Conservation (phyloP, 2,113 vertebrate species). For the Acanthisitta chloris region DNA sequence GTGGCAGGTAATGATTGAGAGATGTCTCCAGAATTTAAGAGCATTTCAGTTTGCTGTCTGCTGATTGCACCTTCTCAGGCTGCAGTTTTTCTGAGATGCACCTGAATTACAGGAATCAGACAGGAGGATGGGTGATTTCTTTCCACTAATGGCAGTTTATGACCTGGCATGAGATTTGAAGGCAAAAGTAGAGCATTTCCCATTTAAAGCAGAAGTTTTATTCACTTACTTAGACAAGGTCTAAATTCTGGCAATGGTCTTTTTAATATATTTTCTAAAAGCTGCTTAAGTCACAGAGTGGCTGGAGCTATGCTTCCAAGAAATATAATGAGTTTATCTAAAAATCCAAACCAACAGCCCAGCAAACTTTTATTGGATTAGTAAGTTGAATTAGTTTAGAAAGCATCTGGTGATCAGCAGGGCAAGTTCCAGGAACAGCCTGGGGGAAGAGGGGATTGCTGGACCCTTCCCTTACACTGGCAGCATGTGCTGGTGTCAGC, state of each 20-base stretch:
- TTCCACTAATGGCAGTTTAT: background rate
- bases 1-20: background rate
- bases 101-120: background rate
- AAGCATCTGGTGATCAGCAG: background rate
- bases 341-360: rapidly evolving
- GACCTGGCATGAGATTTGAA: background rate
- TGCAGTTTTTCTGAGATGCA: background rate
- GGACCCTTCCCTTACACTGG: background rate
- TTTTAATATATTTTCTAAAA: background rate
- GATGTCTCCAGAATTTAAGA: background rate
- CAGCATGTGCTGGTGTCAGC: background rate
- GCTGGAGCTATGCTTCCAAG: background rate
- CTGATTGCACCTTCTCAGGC: background rate
- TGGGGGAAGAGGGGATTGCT: background rate
- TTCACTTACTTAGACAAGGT: background rate
- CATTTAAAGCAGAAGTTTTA: background rate
- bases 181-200: background rate
- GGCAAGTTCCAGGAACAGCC: background rate
- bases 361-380: background rate
- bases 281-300: background rate
- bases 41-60: background rate
- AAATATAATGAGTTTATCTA: background rate
- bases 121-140: background rate
- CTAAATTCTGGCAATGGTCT: background rate
- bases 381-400: background rate